phyloP scores from a whole-genome alignment of 2,888 invertebrate species.

The Oxycera nigricornis region DNA sequence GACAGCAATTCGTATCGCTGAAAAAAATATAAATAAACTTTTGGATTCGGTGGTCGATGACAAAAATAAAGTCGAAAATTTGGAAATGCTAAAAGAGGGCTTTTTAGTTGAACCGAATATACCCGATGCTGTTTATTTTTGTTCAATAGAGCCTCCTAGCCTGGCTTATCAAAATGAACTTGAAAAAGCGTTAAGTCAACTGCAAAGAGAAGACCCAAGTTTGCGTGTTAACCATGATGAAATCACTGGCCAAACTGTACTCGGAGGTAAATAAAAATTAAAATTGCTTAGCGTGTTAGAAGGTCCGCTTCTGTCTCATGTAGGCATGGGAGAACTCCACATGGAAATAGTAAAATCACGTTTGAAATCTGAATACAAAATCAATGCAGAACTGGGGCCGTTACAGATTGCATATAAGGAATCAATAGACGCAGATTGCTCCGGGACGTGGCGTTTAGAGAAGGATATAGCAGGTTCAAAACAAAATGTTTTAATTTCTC shows the following conservation, averaged over 20 bases:
- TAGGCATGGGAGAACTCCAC: slow-evolving; percentile 98
- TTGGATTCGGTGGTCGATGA: slow-evolving; percentile 48
- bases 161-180: slow-evolving; percentile 75
- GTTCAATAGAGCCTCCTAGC: slow-evolving; percentile 92
- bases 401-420: slow-evolving; percentile 93
- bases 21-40: slow-evolving; percentile 59
- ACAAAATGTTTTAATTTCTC: slow-evolving; percentile 57
- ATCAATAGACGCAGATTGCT: slow-evolving; percentile 63
- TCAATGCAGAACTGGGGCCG: slow-evolving; percentile 89
- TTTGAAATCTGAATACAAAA: slow-evolving; percentile 84
- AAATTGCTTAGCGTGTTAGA: neutral
- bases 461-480: slow-evolving; percentile 61
- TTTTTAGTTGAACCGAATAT: slow-evolving; percentile 69
- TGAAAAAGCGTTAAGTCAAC: slow-evolving; percentile 79
- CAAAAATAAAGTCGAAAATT: slow-evolving; percentile 56
- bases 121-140: slow-evolving; percentile 96
- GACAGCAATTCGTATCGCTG: slow-evolving; percentile 67
- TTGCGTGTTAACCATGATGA: slow-evolving; percentile 75
- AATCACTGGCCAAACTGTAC: slow-evolving; percentile 86
- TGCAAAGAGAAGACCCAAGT: slow-evolving; percentile 92
- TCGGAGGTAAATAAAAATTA: slow-evolving; percentile 67
- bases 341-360: slow-evolving; percentile 92
- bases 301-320: neutral
- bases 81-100: slow-evolving; percentile 52
- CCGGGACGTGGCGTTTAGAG: slow-evolving; percentile 54